These are phyloP conservation scores for Phengaris alcon DNA, from an alignment of 2,888 invertebrate genomes.

Conservation along the genomic window DNA sequence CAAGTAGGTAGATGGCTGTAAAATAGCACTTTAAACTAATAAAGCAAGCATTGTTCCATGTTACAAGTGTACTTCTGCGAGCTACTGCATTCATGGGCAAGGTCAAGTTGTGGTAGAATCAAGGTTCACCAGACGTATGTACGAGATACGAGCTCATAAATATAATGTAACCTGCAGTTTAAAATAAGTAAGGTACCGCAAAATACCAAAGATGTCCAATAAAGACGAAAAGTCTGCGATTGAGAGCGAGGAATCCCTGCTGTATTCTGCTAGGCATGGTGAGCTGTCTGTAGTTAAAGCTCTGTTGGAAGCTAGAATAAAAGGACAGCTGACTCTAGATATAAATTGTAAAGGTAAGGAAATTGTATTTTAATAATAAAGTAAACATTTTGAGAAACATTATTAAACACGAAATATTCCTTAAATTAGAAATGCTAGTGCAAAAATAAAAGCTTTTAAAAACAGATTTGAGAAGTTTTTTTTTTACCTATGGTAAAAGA, in stretches of 20 bases:
- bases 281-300: constrained; percentile 77
- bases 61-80: background rate
- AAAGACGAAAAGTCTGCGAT: constrained; percentile 50
- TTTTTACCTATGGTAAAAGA: no score
- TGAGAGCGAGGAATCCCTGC: constrained; percentile 78
- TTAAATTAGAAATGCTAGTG: background rate
- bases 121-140: background rate
- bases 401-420: no score
- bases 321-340: constrained; percentile 77
- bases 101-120: constrained; percentile 19
- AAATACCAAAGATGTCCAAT: constrained; percentile 47
- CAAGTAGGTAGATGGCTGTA: background rate
- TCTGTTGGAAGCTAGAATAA: constrained; percentile 70
- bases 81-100: background rate
- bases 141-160: background rate
- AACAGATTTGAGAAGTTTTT: background rate
- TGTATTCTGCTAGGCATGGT: constrained; percentile 82
- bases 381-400: no score
- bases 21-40: background rate
- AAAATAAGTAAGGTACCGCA: background rate
- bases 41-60: background rate
- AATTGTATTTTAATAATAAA: no score
- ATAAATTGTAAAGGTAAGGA: constrained; percentile 82
- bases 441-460: background rate
- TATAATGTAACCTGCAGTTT: background rate